Conservation (phyloP, 2,888 invertebrate species). For the Oscheius sp. region DNA sequence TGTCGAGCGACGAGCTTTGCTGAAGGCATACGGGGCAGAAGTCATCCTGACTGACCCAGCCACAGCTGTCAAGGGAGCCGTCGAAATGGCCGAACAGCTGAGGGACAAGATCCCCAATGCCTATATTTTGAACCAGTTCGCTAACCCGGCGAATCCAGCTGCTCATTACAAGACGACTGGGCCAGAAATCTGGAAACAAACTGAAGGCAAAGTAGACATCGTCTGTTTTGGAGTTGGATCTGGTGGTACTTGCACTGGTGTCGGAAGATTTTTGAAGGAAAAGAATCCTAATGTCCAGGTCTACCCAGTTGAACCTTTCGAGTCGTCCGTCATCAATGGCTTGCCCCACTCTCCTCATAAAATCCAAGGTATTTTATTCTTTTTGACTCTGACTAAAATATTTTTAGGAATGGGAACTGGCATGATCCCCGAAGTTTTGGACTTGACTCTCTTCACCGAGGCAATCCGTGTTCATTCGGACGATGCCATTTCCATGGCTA, state of each 20-base stretch:
- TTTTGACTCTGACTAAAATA: neutral
- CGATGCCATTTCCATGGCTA: constrained; percentile 70
- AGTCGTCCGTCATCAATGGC: constrained; percentile 65
- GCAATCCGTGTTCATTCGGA: constrained; percentile 60
- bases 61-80: constrained; percentile 62
- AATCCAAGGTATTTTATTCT: constrained; percentile 62
- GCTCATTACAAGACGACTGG: constrained; percentile 72
- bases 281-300: constrained; percentile 62
- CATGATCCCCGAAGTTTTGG: constrained; percentile 65
- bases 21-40: constrained; percentile 66
- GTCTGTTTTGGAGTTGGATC: constrained; percentile 65
- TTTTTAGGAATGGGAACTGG: constrained; percentile 63
- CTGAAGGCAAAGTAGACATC: constrained; percentile 63
- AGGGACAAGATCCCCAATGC: constrained; percentile 58
- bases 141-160: constrained; percentile 67
- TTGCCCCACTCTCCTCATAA: constrained; percentile 63
- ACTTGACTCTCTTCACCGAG: constrained; percentile 59
- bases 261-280: constrained; percentile 64
- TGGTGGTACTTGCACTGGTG: constrained; percentile 66
- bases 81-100: constrained; percentile 59
- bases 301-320: constrained; percentile 65
- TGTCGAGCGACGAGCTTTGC: constrained; percentile 63
- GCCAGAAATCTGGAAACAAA: constrained; percentile 72
- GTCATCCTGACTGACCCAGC: constrained; percentile 68
- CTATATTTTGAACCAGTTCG: constrained; percentile 49